phyloP scores from a whole-genome alignment of 2,113 vertebrate species.

The Psephotus haematonotus region DNA sequence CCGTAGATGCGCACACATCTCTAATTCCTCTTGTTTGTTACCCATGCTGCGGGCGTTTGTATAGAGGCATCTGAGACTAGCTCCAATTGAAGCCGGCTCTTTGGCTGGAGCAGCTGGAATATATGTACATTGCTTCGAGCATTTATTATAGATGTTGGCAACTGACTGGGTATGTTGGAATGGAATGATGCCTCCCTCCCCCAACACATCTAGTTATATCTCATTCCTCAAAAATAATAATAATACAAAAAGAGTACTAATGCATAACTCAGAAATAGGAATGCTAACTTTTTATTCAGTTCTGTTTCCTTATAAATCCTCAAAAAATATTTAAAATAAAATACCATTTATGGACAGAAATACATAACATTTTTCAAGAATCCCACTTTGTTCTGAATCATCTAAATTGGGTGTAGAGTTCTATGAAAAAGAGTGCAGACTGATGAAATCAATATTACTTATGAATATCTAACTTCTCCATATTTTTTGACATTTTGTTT shows the following conservation, averaged over 20 bases:
- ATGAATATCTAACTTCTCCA: not conserved
- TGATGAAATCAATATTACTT: not conserved
- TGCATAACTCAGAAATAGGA: slow-evolving; percentile 61
- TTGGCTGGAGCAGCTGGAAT: too few relatives aligned
- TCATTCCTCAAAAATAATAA: slow-evolving; percentile 16
- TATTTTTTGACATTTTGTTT: not conserved
- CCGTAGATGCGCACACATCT: too few relatives aligned
- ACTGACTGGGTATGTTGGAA: too few relatives aligned
- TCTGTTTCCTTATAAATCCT: slow-evolving; percentile 60
- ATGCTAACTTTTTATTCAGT: slow-evolving; percentile 58
- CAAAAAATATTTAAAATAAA: slow-evolving; percentile 53
- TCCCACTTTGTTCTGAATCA: not conserved
- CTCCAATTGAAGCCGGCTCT: too few relatives aligned
- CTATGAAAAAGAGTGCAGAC: not conserved
- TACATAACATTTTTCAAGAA: not conserved
- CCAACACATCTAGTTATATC: too few relatives aligned
- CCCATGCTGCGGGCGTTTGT: too few relatives aligned
- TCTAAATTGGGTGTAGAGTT: not conserved
- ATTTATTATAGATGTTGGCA: too few relatives aligned
- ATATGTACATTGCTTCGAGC: too few relatives aligned
- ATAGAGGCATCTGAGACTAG: too few relatives aligned
- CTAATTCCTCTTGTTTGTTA: too few relatives aligned
- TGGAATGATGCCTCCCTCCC: too few relatives aligned
- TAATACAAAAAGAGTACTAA: not conserved
- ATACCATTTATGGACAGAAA: not conserved